These are phyloP conservation scores for Micronisus gabar DNA, from an alignment of 2,113 vertebrate species.

Conservation along the genomic window DNA sequence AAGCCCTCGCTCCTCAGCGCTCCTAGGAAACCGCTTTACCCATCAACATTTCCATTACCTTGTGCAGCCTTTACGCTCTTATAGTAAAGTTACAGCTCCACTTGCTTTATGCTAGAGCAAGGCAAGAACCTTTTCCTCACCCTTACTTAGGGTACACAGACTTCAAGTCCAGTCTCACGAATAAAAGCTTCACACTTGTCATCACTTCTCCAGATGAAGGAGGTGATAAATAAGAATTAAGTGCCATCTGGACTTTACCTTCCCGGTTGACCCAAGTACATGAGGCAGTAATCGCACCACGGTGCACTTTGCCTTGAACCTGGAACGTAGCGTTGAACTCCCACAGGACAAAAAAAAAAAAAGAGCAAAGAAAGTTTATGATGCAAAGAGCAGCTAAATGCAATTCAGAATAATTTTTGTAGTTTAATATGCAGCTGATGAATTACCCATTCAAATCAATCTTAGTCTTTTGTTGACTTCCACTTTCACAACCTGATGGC, in stretches of 20 bases:
- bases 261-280: not conserved
- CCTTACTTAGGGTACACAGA: not conserved
- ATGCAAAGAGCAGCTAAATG: not conserved
- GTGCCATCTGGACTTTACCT: not conserved
- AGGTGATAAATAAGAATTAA: not conserved
- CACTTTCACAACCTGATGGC: not conserved
- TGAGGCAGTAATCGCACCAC: not conserved
- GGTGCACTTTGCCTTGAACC: not conserved
- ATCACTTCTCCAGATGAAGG: not conserved
- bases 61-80: not conserved
- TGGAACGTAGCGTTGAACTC: fast-evolving
- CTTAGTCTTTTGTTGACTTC: not conserved
- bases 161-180: not conserved
- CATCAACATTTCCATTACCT: not conserved
- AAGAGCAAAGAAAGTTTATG: not conserved
- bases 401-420: not conserved
- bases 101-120: not conserved
- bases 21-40: not conserved
- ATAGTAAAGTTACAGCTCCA: not conserved
- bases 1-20: not conserved
- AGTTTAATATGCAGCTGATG: not conserved
- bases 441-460: not conserved
- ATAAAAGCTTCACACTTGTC: not conserved
- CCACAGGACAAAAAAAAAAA: not conserved
- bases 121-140: not conserved